A percentile compares a stretch with the other conserved stretches of the same genome.
phyloP scores from a whole-genome alignment of 2,113 vertebrate species.

The Gambusia affinis region DNA sequence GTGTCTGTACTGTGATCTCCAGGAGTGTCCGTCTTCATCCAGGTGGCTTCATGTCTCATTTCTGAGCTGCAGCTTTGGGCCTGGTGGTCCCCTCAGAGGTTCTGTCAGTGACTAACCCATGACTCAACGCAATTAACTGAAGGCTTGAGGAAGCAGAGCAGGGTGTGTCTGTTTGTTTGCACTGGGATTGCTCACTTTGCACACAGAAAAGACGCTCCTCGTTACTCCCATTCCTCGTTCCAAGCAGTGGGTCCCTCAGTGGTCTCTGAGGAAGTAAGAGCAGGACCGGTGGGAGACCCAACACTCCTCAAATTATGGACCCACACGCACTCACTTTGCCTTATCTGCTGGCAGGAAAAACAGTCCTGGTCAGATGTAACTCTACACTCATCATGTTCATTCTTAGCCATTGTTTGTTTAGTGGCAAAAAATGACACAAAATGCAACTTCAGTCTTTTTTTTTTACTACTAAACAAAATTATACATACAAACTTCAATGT shows the following conservation, averaged over 20 bases:
- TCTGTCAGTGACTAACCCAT: constrained; percentile 7
- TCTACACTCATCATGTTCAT: neutral
- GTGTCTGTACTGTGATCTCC: too few species aligned
- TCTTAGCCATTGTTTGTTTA: too few species aligned
- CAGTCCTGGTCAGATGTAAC: constrained; percentile 34
- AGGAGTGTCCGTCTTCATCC: neutral
- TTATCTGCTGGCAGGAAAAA: constrained; percentile 24
- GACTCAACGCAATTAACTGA: constrained; percentile 14
- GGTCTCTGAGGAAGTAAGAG: constrained; percentile 16
- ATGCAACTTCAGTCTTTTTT: too few species aligned
- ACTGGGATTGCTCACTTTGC: constrained; percentile 10
- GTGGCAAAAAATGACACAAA: too few species aligned
- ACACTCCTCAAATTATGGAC: constrained; percentile 17
- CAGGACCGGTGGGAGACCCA: constrained; percentile 39
- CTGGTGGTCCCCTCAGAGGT: neutral
- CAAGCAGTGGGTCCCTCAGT: constrained; percentile 20
- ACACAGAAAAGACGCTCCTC: constrained; percentile 10
- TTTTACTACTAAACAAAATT: too few species aligned
- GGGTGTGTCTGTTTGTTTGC: constrained; percentile 35
- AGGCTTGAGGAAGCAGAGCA: constrained; percentile 57
- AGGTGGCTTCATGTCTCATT: neutral
- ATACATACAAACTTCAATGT: too few species aligned
- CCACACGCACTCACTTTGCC: neutral
- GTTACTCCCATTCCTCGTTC: constrained; percentile 8
- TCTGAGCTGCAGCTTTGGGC: accelerated